Base-by-base conservation (phyloP, 2,113 vertebrate genomes). In the Periophthalmodon schlosseri region DNA sequence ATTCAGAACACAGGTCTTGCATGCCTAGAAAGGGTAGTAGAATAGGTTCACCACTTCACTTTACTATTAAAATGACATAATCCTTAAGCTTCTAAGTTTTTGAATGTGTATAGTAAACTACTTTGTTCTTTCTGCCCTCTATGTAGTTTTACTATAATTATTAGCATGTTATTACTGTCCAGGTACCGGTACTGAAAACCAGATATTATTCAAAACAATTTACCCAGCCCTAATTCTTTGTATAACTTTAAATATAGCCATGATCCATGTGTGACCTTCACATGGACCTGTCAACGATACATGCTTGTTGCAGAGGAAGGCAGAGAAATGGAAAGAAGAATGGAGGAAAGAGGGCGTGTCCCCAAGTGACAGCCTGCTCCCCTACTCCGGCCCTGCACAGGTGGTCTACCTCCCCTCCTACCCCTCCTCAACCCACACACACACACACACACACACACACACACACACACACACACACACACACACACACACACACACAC, bases 391-490 rank as follows among this genome's bases (percentile, higher is more conserved):
- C 80, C 76, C 89, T 70, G 79, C 84, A 88, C 91, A 91, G 93
- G 92, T 94, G 91, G 93, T 93, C 90, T 86, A 79, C 85, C 76
- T 89, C 85, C n/a, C n/a, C n/a, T n/a, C n/a, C n/a, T n/a, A n/a
- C n/a, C 34, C 34, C 34, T 8, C 3, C 36, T 1, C 36, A 39
- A 8, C 5, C 36, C 36, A 39, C 36, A 7, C 36, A 39, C 36
- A 39, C 36, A 39, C 36, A 7, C 36, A 39, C 36, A 39, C 36
- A 39, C 36, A 7, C 36, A 39, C 36, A 39, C 36, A 39, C 36
- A 7, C 36, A 39, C 36, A 39, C 36, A 39, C 36, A 7, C 36
- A 39, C 36, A 39, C 36, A 39, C 36, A 7, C 36, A 39, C 39
- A 44, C 39, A 44, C 39, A 44, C 39, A 10, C 39, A 39, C 39